Conservation (phyloP, 2,888 invertebrate species). For the Drosophila prolongata region DNA sequence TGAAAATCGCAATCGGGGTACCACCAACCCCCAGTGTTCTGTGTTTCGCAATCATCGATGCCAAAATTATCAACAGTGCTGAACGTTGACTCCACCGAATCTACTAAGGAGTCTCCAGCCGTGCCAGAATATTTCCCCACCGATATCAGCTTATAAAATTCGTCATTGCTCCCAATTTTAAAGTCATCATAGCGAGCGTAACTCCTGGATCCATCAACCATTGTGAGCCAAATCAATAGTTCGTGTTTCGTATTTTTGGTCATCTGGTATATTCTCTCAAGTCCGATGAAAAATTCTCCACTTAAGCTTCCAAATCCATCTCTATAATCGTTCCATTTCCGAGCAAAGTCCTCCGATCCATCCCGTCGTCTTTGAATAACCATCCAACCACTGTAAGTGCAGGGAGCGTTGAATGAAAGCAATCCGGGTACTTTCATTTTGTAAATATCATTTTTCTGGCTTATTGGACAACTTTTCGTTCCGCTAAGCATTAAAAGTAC, state of each 20-base stretch:
- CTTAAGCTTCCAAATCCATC: slow-evolving; percentile 1
- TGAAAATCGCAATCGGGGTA: accelerated
- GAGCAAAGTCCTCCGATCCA: slow-evolving; percentile 1
- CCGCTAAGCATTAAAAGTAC: neutral
- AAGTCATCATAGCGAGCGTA: neutral
- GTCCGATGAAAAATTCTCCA: slow-evolving; percentile 13
- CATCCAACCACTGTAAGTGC: slow-evolving; percentile 2
- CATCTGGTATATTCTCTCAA: slow-evolving; percentile 10
- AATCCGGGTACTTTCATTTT: neutral
- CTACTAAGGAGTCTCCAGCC: neutral
- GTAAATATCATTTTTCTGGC: neutral
- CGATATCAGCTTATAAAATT: neutral
- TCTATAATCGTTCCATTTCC: slow-evolving; percentile 5
- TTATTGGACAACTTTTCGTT: neutral
- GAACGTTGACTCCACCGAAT: neutral
- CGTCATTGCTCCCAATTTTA: too few relatives aligned
- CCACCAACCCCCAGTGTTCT: neutral
- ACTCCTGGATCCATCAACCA: neutral
- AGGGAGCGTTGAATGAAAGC: neutral
- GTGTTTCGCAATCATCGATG: neutral
- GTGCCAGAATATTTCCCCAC: neutral
- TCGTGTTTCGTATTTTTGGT: slow-evolving; percentile 7
- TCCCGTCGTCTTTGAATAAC: neutral
- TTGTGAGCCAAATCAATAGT: neutral
- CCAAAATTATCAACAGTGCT: neutral